Conservation (phyloP, 2,888 invertebrate species). For the Xanthorhoe designata region DNA sequence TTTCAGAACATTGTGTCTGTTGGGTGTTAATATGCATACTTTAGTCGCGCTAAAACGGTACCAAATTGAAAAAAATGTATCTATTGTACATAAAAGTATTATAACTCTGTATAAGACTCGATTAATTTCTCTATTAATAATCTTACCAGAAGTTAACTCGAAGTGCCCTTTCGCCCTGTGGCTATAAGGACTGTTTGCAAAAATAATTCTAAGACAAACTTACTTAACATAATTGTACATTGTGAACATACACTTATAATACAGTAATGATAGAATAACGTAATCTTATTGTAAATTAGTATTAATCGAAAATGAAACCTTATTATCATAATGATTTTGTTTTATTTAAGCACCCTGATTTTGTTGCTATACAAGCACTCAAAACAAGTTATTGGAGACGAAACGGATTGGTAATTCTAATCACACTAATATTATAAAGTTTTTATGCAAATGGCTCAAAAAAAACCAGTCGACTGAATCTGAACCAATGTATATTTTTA, state of each 20-base stretch:
- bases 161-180: constrained; percentile 83
- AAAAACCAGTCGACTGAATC: too few relatives aligned
- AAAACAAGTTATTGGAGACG: too few relatives aligned
- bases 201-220: constrained; percentile 73
- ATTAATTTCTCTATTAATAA: constrained; percentile 56
- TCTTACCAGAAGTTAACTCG: constrained; percentile 65
- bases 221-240: constrained; percentile 80
- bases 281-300: constrained; percentile 84
- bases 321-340: constrained; percentile 82
- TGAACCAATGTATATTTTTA: too few relatives aligned
- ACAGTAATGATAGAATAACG: constrained; percentile 51
- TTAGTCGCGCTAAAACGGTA: background rate
- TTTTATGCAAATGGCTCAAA: too few relatives aligned
- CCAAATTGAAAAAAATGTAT: constrained; percentile 38
- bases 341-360: constrained; percentile 62
- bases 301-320: constrained; percentile 85
- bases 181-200: constrained; percentile 79
- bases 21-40: too few relatives aligned
- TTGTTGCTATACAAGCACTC: background rate
- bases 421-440: too few relatives aligned
- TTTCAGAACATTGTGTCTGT: too few relatives aligned
- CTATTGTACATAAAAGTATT: constrained; percentile 41
- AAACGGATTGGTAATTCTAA: too few relatives aligned
- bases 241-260: constrained; percentile 83
- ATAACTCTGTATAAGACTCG: constrained; percentile 46